Conservation (phyloP, 2,888 invertebrate species). For the Pinctada fucata region DNA sequence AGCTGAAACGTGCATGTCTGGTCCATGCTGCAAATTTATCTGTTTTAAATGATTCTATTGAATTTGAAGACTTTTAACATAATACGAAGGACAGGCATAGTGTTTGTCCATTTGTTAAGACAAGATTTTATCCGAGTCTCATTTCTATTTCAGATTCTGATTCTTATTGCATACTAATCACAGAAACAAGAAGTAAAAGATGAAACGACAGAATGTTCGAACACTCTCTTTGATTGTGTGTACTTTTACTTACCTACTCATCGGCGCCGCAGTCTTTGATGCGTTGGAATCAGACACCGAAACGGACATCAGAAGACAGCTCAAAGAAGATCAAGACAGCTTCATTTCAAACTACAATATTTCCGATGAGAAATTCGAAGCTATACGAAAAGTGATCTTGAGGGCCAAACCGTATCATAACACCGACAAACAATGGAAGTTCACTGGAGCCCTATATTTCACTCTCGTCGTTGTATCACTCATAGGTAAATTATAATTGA, state of each 20-base stretch:
- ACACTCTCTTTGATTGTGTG: conserved; percentile 98
- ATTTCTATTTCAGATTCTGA: no score
- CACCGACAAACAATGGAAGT: conserved; percentile 35
- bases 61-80: no score
- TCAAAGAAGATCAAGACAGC: conserved; percentile 75
- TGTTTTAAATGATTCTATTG: no score
- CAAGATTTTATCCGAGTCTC: no score
- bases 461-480: conserved; percentile 39
- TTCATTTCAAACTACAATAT: conserved; percentile 82
- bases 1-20: no score
- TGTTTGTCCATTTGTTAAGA: no score
- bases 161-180: no score
- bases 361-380: conserved; percentile 19
- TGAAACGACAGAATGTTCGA: conserved; percentile 99
- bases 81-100: no score
- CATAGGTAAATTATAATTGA: conserved; percentile 28
- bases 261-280: conserved; percentile 99
- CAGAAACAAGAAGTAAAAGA: conserved; percentile 72
- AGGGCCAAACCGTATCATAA: conserved; percentile 28
- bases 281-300: conserved; percentile 97
- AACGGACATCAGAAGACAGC: conserved; percentile 87
- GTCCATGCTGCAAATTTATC: no score
- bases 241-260: conserved; percentile 97
- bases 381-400: conserved; percentile 26
- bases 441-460: conserved; percentile 38